Evolutionary conservation across 2,113 vertebrate genomes (phyloP).

Genomic region (Neolamprologus kungweensis): DNA sequence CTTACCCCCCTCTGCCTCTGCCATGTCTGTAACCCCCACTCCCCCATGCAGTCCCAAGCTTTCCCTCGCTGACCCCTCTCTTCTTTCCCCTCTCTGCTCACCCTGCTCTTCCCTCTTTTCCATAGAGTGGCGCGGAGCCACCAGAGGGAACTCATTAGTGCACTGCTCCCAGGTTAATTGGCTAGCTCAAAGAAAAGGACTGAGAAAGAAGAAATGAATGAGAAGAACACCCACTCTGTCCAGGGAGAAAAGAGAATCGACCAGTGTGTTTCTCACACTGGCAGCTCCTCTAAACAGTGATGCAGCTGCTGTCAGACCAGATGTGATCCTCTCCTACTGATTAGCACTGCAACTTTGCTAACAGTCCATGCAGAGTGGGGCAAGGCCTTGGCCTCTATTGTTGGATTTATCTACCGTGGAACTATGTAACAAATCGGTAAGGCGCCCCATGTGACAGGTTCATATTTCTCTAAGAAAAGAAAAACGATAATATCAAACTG

Average conservation of each 20-base stretch:
- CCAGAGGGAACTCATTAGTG: conserved; percentile 80
- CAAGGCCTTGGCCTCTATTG: conserved; percentile 60
- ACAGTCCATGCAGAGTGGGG: conserved; percentile 46
- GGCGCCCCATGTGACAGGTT: conserved; percentile 53
- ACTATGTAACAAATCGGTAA: conserved; percentile 66
- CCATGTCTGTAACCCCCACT: conserved; percentile 13
- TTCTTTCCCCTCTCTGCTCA: conserved; percentile 28
- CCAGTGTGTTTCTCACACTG: conserved; percentile 71
- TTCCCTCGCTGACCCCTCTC: conserved; percentile 49
- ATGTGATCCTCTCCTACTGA: conserved; percentile 60
- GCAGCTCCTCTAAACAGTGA: conserved; percentile 66
- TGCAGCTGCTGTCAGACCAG: conserved; percentile 67
- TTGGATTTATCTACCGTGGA: conserved; percentile 55
- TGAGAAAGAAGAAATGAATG: conserved; percentile 61
- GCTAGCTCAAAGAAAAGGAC: conserved; percentile 67
- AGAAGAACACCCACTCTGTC: conserved; percentile 65
- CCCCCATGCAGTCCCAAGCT: conserved; percentile 1
- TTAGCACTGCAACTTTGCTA: conserved; percentile 46
- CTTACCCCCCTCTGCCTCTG: conserved; percentile 40
- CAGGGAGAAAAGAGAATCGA: conserved; percentile 68
- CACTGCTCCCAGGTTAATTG: conserved; percentile 79
- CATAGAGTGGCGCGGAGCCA: conserved; percentile 67
- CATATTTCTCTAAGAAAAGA: conserved; percentile 61
- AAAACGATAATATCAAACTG: conserved; percentile 58
- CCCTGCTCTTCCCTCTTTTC: conserved; percentile 44